Conservation (phyloP, 2,113 vertebrate genomes). For the Phoxinus phoxinus region DNA sequence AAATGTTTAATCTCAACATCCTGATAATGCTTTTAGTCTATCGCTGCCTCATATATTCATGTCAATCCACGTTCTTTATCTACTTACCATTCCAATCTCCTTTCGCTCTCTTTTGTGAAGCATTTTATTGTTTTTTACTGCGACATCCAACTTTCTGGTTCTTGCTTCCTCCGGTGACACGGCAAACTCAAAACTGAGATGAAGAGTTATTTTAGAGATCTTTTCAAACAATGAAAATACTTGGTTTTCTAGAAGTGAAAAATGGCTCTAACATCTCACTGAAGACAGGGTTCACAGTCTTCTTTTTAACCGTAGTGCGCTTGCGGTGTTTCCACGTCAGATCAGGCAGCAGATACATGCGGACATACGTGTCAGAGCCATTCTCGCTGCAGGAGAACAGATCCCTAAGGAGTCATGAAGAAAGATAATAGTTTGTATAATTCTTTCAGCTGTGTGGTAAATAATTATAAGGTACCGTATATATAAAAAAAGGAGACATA, state of each 20-base stretch:
- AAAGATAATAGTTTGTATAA: neutral
- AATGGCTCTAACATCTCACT: slow-evolving; percentile 84
- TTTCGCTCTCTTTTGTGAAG: slow-evolving; percentile 86
- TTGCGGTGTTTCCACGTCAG: slow-evolving; percentile 87
- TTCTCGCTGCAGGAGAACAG: slow-evolving; percentile 81
- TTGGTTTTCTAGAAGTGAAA: neutral
- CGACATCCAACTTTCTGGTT: slow-evolving; percentile 84
- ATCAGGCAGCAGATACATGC: slow-evolving; percentile 91
- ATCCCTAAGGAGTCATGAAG: slow-evolving; percentile 75
- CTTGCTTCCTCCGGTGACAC: slow-evolving; percentile 82
- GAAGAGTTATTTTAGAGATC: neutral
- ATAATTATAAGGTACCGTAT: neutral
- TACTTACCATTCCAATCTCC: slow-evolving; percentile 88
- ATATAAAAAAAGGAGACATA: neutral
- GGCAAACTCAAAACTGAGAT: slow-evolving; percentile 88
- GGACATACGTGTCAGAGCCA: slow-evolving; percentile 90
- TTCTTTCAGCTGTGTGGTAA: neutral
- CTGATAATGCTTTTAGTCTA: neutral
- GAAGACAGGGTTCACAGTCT: slow-evolving; percentile 84
- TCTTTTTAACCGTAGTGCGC: slow-evolving; percentile 87
- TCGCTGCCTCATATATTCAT: neutral
- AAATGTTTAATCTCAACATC: neutral
- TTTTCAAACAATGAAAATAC: neutral
- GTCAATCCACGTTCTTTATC: neutral
- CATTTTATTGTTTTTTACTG: slow-evolving; percentile 90